Conservation (phyloP, 2,888 invertebrate species). For the Coronaproctus castanopsis region DNA sequence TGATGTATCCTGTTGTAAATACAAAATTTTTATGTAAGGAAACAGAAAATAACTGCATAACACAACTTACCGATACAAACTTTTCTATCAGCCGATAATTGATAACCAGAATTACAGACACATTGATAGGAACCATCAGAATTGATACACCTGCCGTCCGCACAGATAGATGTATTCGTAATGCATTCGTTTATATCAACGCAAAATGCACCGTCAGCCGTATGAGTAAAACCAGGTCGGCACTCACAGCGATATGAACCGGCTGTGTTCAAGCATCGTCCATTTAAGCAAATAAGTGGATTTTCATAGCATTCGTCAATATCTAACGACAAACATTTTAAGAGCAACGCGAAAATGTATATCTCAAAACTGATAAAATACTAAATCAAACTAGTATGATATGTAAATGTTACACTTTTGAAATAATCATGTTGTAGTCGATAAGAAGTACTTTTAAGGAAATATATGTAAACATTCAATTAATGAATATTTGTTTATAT, state of each 20-base stretch:
- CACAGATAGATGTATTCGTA: constrained; percentile 31
- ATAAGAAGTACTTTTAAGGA: no score
- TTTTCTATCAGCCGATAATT: constrained; percentile 38
- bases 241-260: constrained; percentile 65
- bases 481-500: no score
- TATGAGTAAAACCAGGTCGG: constrained; percentile 53
- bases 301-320: constrained; percentile 48
- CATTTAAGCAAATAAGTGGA: constrained; percentile 54
- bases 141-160: constrained; percentile 46
- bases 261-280: constrained; percentile 55
- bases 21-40: no score
- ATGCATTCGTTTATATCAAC: constrained; percentile 41
- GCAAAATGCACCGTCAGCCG: constrained; percentile 44
- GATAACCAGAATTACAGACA: constrained; percentile 44
- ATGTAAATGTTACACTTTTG: background rate
- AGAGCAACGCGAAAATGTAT: background rate
- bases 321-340: constrained; percentile 27
- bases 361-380: background rate
- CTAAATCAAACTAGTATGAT: background rate
- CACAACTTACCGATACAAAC: constrained; percentile 36
- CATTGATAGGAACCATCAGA: constrained; percentile 48
- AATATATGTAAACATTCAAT: no score
- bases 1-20: no score
- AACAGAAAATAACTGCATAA: no score
- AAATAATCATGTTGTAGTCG: no score